Percentiles rank a stretch among this genome's conserved stretches.
Conservation (phyloP, 2,888 invertebrate genomes). For the Latheticus oryzae region DNA sequence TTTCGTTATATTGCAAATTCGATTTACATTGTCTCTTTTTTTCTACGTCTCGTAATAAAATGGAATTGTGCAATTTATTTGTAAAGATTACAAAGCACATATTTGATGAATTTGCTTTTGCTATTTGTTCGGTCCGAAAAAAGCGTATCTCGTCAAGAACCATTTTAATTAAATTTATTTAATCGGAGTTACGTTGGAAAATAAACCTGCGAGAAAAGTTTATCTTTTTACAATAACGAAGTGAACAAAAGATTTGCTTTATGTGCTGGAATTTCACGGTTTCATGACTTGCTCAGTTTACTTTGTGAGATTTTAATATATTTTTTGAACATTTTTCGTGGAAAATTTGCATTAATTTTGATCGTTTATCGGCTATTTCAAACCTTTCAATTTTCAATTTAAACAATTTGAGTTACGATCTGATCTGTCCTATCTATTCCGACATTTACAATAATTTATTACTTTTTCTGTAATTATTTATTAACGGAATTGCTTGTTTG, state of each 20-base stretch:
- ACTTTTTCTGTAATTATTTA: conserved; percentile 41
- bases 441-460: conserved; percentile 33
- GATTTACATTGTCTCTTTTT: conserved; percentile 22
- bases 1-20: conserved; percentile 19
- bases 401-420: conserved; percentile 38
- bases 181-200: conserved; percentile 13
- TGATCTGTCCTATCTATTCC: conserved; percentile 26
- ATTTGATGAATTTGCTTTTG: conserved; percentile 26
- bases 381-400: conserved; percentile 30
- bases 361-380: conserved; percentile 22
- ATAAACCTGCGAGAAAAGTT: conserved; percentile 21
- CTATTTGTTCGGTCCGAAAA: conserved; percentile 19
- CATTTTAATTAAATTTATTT: conserved; percentile 33
- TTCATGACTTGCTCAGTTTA: conserved; percentile 17
- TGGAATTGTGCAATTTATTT: conserved; percentile 30
- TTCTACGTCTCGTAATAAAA: conserved; percentile 22
- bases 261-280: conserved; percentile 20
- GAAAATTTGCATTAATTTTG: conserved; percentile 30
- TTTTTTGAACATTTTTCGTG: conserved; percentile 16
- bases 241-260: conserved; percentile 30
- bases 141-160: conserved; percentile 10
- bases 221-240: conserved; percentile 31
- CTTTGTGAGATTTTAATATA: conserved; percentile 21
- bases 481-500: conserved; percentile 36
- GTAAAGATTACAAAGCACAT: conserved; percentile 27